Base-by-base conservation (phyloP, 2,888 invertebrate species). In the Drosophila barbarae region DNA sequence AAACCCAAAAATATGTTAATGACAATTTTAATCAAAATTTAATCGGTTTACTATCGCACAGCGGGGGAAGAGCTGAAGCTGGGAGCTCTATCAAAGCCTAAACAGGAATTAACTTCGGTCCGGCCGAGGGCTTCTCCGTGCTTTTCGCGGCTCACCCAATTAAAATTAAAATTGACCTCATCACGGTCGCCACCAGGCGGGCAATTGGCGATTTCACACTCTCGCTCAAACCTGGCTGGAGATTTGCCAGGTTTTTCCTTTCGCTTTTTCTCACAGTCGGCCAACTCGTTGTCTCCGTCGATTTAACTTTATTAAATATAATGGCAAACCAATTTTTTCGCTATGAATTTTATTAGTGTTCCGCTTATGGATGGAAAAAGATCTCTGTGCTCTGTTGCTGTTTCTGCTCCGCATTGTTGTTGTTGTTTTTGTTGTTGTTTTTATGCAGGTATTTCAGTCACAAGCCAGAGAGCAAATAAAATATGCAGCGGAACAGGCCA, bases 401-500 rank as follows among this genome's bases (percentile, higher is more conserved):
- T 44, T 26, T 18, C 42, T 10, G 36, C 34, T 41, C 13, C n/a
- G 41, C 53, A 35, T 18, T 39, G 42, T n/a, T 15, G 35, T 18
- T 39, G 42, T n/a, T n/a, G 9, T 26, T 26, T 0, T 10, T n/a
- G 26, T 42, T 42, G 15, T 52, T 67, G 51, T 67, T 69, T 72
- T 58, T 60, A 73, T 71, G 71, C 71, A 57, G 71, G 71, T 71
- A 72, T 67, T 71, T 56, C 69, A 64, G 51, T 46, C 42, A 42
- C 52, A 55, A 63, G 36, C 49, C 39, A 63, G 49, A 47, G 54
- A 59, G 67, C 69, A 44, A 66, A 74, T 79, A 66, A 76, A 81
- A 78, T 84, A 84, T 82, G 75, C 77, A 82, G 56, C 57, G 69
- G 70, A 70, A 72, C 63, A 63, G 63, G 63, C 57, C 69, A 71